Evolutionary conservation across 2,888 invertebrate genomes (phyloP).

Genomic region (Euphydryas editha): DNA sequence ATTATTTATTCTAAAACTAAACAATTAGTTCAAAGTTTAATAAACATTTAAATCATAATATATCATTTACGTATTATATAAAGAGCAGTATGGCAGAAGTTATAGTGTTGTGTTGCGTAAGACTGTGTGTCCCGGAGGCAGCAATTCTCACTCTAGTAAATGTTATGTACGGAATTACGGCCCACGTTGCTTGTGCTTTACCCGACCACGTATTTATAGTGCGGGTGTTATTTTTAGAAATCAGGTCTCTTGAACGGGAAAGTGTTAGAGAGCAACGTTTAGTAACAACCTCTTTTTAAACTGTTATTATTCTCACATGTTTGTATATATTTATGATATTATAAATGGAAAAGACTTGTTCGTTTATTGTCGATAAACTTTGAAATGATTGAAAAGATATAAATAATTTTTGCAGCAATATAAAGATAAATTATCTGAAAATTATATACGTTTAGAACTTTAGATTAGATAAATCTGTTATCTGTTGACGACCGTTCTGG

Average conservation of each 20-base stretch:
- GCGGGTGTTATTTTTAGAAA: slow-evolving; percentile 32
- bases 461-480: no score
- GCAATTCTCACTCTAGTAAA: slow-evolving; percentile 73
- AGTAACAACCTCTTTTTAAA: slow-evolving; percentile 16
- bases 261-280: slow-evolving; percentile 11
- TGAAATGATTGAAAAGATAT: no score
- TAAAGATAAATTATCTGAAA: no score
- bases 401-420: no score
- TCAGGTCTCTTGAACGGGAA: slow-evolving; percentile 19
- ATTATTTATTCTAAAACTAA: no score
- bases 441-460: no score
- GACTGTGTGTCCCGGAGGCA: slow-evolving; percentile 67
- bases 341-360: no score
- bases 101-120: slow-evolving; percentile 57
- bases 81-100: slow-evolving; percentile 21
- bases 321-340: no score
- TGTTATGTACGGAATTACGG: slow-evolving; percentile 62
- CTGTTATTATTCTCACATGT: background rate
- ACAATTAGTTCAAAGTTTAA: no score
- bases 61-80: background rate
- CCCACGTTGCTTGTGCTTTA: slow-evolving; percentile 51
- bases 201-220: slow-evolving; percentile 54
- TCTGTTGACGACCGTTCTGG: no score
- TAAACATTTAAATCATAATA: no score
- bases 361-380: no score